Conservation (phyloP, 2,113 vertebrate genomes). For the Sula dactylatra region DNA sequence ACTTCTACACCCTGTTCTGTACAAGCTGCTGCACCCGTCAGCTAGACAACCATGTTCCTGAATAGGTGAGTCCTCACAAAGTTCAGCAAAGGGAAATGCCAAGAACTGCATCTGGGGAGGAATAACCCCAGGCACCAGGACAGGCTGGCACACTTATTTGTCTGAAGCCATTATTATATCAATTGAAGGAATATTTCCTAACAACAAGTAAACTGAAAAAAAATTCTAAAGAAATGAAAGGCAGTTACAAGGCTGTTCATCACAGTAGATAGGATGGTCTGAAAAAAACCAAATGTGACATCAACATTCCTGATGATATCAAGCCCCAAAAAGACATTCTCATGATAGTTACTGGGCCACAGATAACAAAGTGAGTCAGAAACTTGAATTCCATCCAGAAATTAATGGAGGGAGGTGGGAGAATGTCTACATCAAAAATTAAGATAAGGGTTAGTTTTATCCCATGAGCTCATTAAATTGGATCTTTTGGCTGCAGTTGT, state of each 20-base stretch:
- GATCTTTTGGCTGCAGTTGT: background rate
- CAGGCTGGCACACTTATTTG: background rate
- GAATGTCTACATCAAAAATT: background rate
- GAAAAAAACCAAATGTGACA: background rate
- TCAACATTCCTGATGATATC: background rate
- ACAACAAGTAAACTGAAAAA: background rate
- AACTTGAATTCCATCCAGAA: conserved; percentile 30
- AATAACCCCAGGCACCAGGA: background rate
- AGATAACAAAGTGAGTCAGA: conserved; percentile 42
- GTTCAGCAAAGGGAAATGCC: background rate
- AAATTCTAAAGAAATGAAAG: background rate
- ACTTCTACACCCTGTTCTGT: background rate
- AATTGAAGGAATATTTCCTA: background rate
- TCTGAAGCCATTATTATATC: background rate
- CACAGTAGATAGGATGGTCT: background rate
- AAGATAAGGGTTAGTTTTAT: conserved; percentile 28
- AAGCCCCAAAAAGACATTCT: background rate
- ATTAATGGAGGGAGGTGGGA: background rate
- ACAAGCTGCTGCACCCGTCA: background rate
- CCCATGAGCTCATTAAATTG: conserved; percentile 32
- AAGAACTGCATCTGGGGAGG: background rate
- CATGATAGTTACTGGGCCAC: background rate
- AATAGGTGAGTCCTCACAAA: background rate
- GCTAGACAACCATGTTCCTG: background rate
- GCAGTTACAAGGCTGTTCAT: background rate